Percentiles rank a stretch among this genome's conserved stretches.
Evolutionary conservation across 2,113 vertebrate species (phyloP).

Genomic region (Sorex fumeus): DNA sequence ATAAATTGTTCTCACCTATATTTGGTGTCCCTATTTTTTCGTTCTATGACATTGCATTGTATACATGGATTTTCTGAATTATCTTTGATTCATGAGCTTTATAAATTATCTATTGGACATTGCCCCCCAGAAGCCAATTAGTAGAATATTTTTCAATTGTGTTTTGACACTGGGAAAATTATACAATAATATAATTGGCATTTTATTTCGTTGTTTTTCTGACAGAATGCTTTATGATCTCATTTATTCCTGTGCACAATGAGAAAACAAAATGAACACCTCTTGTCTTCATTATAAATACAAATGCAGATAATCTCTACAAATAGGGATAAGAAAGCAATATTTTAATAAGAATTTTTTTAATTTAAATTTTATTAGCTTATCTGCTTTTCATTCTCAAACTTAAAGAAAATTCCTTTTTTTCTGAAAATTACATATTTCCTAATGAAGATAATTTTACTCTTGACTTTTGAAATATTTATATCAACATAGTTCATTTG

Average conservation of each 20-base stretch:
- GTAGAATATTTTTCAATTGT: conserved; percentile 17
- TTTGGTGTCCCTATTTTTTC: background rate
- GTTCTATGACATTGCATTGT: background rate
- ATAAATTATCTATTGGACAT: conserved; percentile 9
- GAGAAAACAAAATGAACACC: background rate
- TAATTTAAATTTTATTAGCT: background rate
- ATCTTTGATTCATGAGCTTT: background rate
- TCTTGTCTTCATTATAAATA: background rate
- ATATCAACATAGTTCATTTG: background rate
- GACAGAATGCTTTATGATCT: background rate
- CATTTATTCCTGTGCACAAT: background rate
- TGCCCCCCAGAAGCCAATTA: background rate
- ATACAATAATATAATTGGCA: background rate
- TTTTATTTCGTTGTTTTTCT: background rate
- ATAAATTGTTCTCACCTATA: background rate
- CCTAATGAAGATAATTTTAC: background rate
- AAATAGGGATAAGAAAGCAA: background rate
- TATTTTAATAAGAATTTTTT: background rate
- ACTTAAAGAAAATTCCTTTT: background rate
- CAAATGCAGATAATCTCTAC: background rate
- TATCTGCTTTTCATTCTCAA: background rate
- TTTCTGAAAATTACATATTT: background rate
- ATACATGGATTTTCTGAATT: background rate
- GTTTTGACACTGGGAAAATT: background rate
- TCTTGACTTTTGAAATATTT: background rate